phyloP scores from a whole-genome alignment of 2,113 vertebrate species.

The Elachura formosa region DNA sequence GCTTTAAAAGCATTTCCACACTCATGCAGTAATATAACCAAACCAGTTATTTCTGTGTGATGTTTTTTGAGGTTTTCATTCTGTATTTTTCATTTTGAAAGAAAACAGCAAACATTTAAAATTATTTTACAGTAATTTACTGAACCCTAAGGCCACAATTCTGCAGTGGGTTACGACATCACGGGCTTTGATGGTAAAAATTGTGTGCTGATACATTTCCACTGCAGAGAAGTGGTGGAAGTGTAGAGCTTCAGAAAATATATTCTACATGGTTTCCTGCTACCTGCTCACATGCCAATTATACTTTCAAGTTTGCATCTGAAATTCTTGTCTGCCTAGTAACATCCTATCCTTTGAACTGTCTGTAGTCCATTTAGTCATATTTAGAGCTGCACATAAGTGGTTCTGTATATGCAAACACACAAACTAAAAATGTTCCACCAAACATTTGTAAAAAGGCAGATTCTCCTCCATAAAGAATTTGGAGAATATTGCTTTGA shows the following conservation, averaged over 20 bases:
- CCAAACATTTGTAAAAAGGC: not conserved
- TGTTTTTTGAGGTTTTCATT: not conserved
- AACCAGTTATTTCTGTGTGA: not conserved
- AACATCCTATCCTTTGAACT: not conserved
- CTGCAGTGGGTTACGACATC: not conserved
- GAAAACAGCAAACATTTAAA: constrained; percentile 19
- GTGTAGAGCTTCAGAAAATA: not conserved
- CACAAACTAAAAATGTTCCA: not conserved
- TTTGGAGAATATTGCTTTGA: not conserved
- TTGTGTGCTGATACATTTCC: not conserved
- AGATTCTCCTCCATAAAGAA: not conserved
- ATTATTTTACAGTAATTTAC: constrained; percentile 17
- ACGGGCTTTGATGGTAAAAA: not conserved
- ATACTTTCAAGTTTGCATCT: not conserved
- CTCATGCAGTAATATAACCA: not conserved
- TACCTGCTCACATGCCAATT: not conserved
- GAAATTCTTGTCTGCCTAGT: constrained; percentile 1
- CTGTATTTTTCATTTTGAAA: constrained; percentile 15
- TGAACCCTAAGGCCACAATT: not conserved
- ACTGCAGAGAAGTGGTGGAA: constrained; percentile 24
- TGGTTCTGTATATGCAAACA: not conserved
- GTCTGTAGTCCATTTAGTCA: not conserved
- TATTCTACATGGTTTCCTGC: not conserved
- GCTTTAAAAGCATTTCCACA: not conserved
- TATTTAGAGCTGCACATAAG: not conserved